phyloP scores from a whole-genome alignment of 2,797 vertebrate species.

The Peromyscus eremicus region DNA sequence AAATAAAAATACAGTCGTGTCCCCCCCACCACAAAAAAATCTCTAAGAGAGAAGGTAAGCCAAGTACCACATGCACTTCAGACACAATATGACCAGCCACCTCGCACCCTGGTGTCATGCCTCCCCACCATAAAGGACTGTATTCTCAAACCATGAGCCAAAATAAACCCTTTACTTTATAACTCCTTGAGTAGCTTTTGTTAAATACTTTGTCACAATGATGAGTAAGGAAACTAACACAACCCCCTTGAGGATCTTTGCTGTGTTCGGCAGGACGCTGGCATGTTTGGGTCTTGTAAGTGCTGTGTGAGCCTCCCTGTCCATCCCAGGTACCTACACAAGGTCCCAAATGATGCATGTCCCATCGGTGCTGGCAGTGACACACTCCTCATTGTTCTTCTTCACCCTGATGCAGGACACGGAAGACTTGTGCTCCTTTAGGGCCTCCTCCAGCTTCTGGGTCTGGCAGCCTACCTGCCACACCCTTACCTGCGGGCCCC shows the following conservation, averaged over 20 bases:
- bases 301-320: not conserved
- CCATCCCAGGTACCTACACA: slow-evolving; percentile 88
- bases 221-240: not conserved
- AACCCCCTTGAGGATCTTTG: not conserved
- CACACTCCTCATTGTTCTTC: slow-evolving; percentile 91
- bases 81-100: not conserved
- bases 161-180: not conserved
- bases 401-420: slow-evolving; percentile 93
- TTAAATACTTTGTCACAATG: not conserved
- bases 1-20: not conserved
- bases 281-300: not conserved
- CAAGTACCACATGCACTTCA: not conserved
- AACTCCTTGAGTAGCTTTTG: not conserved
- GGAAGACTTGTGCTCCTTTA: slow-evolving; percentile 92
- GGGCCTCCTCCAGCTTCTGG: slow-evolving; percentile 88
- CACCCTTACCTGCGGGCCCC: slow-evolving; percentile 90
- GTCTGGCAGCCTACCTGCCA: slow-evolving; percentile 90
- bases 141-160: not conserved
- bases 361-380: slow-evolving; percentile 93
- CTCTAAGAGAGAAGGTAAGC: not conserved
- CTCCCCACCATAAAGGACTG: not conserved
- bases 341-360: slow-evolving; percentile 96
- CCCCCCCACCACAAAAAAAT: too few relatives aligned
- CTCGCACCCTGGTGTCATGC: not conserved
- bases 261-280: not conserved